Base-by-base conservation (phyloP, 2,888 invertebrate genomes). In the Tetramorium bicarinatum region DNA sequence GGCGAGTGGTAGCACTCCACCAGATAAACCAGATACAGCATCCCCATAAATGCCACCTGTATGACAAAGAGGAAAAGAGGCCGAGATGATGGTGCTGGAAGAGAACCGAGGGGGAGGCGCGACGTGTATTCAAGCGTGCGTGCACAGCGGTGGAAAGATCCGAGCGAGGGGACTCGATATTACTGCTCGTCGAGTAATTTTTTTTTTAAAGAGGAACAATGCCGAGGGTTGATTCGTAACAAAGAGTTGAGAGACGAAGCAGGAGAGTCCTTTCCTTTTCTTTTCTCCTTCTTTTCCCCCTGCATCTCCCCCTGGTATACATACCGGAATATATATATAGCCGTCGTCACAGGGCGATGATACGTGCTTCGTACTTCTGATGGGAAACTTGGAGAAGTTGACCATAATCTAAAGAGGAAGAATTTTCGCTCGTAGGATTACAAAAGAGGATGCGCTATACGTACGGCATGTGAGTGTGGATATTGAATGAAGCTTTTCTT, bases 1-100 rank as follows among this genome's bases (percentile, higher is more conserved):
- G 97, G 97, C 91, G 97, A 97, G 94, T 97, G 97, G 96, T 97
- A 98, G 94, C 98, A 98, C 94, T 98, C 98, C 92, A 97, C 97
- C 90, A 98, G 95, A 95, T 98, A 98, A 62, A 98, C 97, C 89
- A 98, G 95, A 95, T 98, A 98, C 52, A 98, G 95, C 94, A 97
- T 96, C 71, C 97, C 96, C 91, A 97, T 97, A 94, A 98, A 97
- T 25, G 97, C 97, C 81, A 97, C 93, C 95, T 95, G 83, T 44
- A 47, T n/a, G 18, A 84, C 47, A 80, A 56, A 80, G 47, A 79
- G 71, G 15, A 18, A n/a, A 52, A 79, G n/a, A 80, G 29, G 38
- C 11, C 34, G 11, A 44, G 41, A 54, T 21, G n/a, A 69, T 21
- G n/a, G 38, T n/a, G 47, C 66, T 29, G 25, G n/a, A 52, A 29